Base-by-base conservation (phyloP, 2,888 invertebrate genomes). In the Poecilus cupreus region DNA sequence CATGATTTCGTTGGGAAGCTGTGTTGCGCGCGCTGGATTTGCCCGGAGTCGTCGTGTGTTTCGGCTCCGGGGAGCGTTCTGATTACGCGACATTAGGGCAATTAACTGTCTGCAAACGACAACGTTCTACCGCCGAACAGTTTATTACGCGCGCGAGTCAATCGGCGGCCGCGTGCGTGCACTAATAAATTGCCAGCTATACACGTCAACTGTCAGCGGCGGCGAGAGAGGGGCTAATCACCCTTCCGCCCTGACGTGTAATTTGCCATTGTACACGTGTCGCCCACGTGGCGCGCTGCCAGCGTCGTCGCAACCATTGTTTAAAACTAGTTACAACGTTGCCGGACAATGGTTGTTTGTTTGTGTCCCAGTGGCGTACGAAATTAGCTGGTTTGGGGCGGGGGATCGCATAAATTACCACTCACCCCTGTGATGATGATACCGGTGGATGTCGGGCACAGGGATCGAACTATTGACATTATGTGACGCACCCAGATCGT, bases 111-210 rank as follows among this genome's bases (percentile, higher is more conserved):
- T 80, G 80, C 43, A 22, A 70, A 68, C 79, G 79, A 68, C 79
- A 72, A 43, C 72, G 26, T 11, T 10, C 24, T n/a, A n/a, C 60
- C 24, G 26, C 24, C n/a, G 24, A n/a, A 6, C 72, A 46, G 76
- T 75, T 75, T 81, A 81, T 81, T 81, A 81, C 49, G 49, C 60
- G 39, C 37, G 72, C 43, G 70, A 76, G 75, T 76, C 68, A 76
- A 81, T 76, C 75, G 54, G 54, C 43, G 46, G 32, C 32, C 32
- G 60, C 46, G 51, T 80, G 70, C 81, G 81, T 46, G 37, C 70
- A 85, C 86, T 88, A 88, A 88, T 88, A 89, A 89, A 89, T 89
- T 89, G 89, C 88, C 87, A 89, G 89, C 88, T 89, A 89, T 88
- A 89, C 88, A 89, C 88, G 88, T 89, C 89, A 89, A 89, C 86